Base-by-base conservation (phyloP, 2,888 invertebrate species). In the Koerneria pararmatus region DNA sequence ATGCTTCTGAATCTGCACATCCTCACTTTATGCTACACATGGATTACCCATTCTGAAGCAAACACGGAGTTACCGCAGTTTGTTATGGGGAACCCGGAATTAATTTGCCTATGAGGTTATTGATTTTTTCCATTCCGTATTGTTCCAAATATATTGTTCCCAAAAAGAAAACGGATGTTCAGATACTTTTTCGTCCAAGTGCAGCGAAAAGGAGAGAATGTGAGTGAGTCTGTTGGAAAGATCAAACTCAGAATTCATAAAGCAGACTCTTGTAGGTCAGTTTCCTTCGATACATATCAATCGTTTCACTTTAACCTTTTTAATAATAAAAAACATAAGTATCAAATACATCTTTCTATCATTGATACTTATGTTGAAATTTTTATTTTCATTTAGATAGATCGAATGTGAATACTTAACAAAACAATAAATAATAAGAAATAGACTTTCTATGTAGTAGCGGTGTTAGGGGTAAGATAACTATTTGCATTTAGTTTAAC, bases 101-200 rank as follows among this genome's bases (percentile, higher is more conserved):
- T n/a, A n/a, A n/a, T n/a, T n/a, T n/a, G n/a, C n/a, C n/a, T n/a
- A n/a, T n/a, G n/a, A n/a, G n/a, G n/a, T n/a, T n/a, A n/a, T n/a
- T n/a, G 11, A 41, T n/a, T 15, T 41, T 41, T 41, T 41, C 11
- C 11, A 41, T 41, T 41, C 11, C 46, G 11, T 41, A 41, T 11
- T 11, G n/a, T n/a, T 41, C 11, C 11, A 41, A 15, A n/a, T 15
- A 41, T n/a, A 11, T 41, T 15, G 11, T 41, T 41, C 46, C n/a
- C 46, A 11, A 11, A 64, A 56, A 56, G 54, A 5, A 46, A 64
- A 15, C 56, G 54, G 1, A 54, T 56, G 1, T 31, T 64, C 24
- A 37, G 64, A 4, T 64, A 64, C 22, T 64, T 64, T 46, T 64
- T 64, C 56, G 64, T 34, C 1, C 64, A 56, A 41, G 41, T 64